Percentiles rank a stretch among this genome's conserved stretches.
Evolutionary conservation across 2,797 vertebrate species (phyloP).

Genomic region (Malacoctenus gilli): DNA sequence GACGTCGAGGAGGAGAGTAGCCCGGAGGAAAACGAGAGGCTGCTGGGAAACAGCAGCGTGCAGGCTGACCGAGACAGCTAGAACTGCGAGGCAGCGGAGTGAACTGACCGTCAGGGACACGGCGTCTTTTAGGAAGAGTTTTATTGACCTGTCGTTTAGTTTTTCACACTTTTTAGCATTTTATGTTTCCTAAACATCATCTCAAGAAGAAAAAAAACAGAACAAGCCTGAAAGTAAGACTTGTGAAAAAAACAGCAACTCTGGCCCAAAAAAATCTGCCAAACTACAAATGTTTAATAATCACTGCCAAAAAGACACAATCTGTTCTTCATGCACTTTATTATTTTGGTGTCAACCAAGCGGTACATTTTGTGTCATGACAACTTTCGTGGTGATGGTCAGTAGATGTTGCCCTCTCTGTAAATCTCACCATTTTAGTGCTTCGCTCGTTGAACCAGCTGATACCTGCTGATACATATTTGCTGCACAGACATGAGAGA

Average conservation of each 20-base stretch:
- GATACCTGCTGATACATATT: background rate
- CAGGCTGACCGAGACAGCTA: constrained; percentile 53
- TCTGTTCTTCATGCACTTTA: background rate
- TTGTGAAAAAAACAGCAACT: too few relatives aligned
- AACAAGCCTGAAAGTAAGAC: too few relatives aligned
- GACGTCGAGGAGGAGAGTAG: constrained; percentile 35
- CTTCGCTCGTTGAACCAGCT: background rate
- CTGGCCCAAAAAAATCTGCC: background rate
- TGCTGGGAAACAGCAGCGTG: constrained; percentile 58
- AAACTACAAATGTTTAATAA: background rate
- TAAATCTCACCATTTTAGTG: background rate
- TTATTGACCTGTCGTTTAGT: too few relatives aligned
- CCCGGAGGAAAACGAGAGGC: constrained; percentile 69
- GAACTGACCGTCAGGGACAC: constrained; percentile 19
- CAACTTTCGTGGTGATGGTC: too few relatives aligned
- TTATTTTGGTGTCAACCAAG: background rate
- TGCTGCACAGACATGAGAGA: background rate
- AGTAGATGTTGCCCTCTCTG: too few relatives aligned
- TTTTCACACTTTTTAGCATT: too few relatives aligned
- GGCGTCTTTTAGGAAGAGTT: constrained; percentile 16
- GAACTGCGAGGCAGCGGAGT: background rate
- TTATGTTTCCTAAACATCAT: too few relatives aligned
- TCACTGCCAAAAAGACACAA: background rate
- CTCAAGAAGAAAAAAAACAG: too few relatives aligned
- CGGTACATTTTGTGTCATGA: background rate